Percentiles rank a stretch among this genome's conserved stretches.
phyloP scores from a whole-genome alignment of 2,888 invertebrate species.

The Pheosia gnoma region DNA sequence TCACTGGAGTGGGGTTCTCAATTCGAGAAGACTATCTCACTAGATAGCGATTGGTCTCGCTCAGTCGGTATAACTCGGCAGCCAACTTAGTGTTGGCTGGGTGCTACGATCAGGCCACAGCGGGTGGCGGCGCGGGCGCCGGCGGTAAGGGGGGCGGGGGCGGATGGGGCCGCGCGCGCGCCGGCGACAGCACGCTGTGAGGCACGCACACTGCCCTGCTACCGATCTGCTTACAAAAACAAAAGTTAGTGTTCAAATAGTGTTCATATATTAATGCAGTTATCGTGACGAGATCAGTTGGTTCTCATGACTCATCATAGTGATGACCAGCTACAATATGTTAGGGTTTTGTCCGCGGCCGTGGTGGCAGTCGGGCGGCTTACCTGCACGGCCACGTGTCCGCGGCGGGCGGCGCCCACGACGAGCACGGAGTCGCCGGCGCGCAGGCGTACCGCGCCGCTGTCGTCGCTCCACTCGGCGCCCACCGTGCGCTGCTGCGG shows the following conservation, averaged over 20 bases:
- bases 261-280: neutral
- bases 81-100: neutral
- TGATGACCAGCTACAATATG: no score
- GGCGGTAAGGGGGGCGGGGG: constrained; percentile 50
- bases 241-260: neutral
- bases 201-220: constrained; percentile 70
- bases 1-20: no score
- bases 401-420: constrained; percentile 94
- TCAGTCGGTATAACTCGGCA: neutral
- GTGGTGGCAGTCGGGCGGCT: neutral
- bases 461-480: constrained; percentile 89
- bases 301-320: neutral
- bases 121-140: constrained; percentile 32
- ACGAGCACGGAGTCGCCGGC: constrained; percentile 95
- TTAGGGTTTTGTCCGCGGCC: no score
- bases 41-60: neutral
- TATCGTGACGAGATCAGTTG: neutral
- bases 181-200: constrained; percentile 73
- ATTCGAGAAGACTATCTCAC: neutral
- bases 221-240: constrained; percentile 42
- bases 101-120: constrained; percentile 15
- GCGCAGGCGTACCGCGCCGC: constrained; percentile 73
- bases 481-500: constrained; percentile 96
- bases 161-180: constrained; percentile 64
- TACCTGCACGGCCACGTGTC: constrained; percentile 93